Evolutionary conservation across 2,888 invertebrate genomes (phyloP).

Genomic region (Biston stratarius): DNA sequence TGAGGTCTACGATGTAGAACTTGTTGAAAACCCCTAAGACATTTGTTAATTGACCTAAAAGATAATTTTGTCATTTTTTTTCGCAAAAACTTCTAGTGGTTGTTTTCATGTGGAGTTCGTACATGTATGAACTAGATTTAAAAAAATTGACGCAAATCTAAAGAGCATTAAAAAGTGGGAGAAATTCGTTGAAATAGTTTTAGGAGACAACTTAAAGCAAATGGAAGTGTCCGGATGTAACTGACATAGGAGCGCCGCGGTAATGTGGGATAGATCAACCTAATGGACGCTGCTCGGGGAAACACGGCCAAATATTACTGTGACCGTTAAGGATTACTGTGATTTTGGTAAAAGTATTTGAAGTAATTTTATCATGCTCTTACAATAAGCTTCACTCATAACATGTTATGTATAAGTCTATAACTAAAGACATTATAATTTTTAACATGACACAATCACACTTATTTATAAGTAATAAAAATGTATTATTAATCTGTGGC

Average conservation of each 20-base stretch:
- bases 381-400: background rate
- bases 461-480: no score
- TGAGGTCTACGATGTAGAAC: no score
- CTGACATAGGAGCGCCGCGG: conserved; percentile 43
- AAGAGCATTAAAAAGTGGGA: background rate
- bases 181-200: conserved; percentile 28
- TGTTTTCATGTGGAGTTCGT: no score
- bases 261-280: conserved; percentile 37
- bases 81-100: no score
- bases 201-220: conserved; percentile 39
- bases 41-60: no score
- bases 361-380: background rate
- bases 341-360: background rate
- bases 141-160: no score
- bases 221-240: conserved; percentile 46
- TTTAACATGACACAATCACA: no score
- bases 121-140: no score
- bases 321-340: conserved; percentile 1
- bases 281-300: conserved; percentile 37
- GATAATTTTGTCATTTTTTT: no score
- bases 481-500: no score
- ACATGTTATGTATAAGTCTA: background rate
- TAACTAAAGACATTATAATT: no score
- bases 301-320: conserved; percentile 6
- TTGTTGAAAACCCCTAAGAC: no score